Evolutionary conservation across 1,140 invertebrate genomes (phyloP).

Genomic region (Cyrtorhinus lividipennis): DNA sequence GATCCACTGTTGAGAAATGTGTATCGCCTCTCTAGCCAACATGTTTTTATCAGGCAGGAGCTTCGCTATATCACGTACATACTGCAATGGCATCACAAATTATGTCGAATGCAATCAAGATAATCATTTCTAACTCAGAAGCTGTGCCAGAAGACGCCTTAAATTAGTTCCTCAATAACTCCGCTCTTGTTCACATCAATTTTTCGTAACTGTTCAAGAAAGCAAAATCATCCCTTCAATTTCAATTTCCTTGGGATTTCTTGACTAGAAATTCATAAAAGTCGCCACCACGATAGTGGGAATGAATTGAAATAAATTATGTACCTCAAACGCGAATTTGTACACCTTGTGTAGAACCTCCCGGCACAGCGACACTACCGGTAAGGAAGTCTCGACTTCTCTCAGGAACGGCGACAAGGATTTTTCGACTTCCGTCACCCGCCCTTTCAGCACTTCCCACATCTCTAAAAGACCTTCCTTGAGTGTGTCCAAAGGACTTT

Average conservation of each 20-base stretch:
- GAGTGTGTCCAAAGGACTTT: slow-evolving; percentile 42
- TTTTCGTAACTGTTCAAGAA: no score
- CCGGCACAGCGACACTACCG: slow-evolving; percentile 44
- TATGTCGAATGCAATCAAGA: background rate
- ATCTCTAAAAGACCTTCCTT: slow-evolving; percentile 47
- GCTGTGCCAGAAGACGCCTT: no score
- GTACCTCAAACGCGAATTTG: slow-evolving; percentile 73
- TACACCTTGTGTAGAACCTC: slow-evolving; percentile 76
- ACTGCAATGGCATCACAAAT: slow-evolving; percentile 34
- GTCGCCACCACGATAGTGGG: background rate
- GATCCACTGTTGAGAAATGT: slow-evolving; percentile 77
- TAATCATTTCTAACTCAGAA: background rate
- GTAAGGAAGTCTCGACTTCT: slow-evolving; percentile 39
- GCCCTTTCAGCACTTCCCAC: slow-evolving; percentile 41
- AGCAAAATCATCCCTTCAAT: no score
- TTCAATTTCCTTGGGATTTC: background rate
- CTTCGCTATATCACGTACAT: slow-evolving; percentile 63
- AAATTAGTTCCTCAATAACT: no score
- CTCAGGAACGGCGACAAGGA: slow-evolving; percentile 30
- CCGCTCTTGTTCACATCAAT: no score
- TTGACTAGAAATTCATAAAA: background rate
- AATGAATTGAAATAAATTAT: background rate
- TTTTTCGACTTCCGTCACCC: slow-evolving; percentile 42
- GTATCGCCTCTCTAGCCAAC: slow-evolving; percentile 40
- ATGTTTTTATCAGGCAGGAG: slow-evolving; percentile 38